These are phyloP conservation scores for Xanthia togata DNA, from an alignment of 2,888 invertebrate species.

Conservation along the genomic window DNA sequence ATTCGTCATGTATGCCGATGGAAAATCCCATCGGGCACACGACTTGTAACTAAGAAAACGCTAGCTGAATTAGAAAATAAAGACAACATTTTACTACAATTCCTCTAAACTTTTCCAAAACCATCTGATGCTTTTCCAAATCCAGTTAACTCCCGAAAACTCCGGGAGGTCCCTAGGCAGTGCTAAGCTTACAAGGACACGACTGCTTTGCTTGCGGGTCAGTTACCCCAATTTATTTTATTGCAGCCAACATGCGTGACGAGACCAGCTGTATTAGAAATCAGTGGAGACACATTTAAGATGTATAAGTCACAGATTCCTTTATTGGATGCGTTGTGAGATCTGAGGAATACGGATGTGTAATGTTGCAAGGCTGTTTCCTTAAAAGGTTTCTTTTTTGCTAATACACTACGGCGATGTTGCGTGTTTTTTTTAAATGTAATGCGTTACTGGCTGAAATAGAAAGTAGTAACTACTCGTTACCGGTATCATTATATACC, in stretches of 20 bases:
- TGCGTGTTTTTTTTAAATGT: background rate
- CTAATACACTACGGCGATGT: background rate
- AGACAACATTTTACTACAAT: constrained; percentile 2
- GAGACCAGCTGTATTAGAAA: constrained; percentile 43
- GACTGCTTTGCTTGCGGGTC: constrained; percentile 45
- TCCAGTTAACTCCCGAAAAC: constrained; percentile 21
- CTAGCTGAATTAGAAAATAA: constrained; percentile 11
- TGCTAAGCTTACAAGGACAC: constrained; percentile 43
- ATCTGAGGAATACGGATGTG: constrained; percentile 32
- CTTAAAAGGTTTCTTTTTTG: background rate
- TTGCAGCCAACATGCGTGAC: constrained; percentile 53
- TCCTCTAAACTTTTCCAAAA: background rate
- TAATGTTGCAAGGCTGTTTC: background rate
- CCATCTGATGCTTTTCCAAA: constrained; percentile 42
- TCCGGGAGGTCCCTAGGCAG: constrained; percentile 40
- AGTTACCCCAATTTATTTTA: constrained; percentile 61
- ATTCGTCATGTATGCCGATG: background rate
- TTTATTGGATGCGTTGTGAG: constrained; percentile 14
- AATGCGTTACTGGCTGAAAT: background rate
- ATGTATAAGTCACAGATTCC: constrained; percentile 36
- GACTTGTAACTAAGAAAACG: background rate
- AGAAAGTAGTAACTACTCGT: background rate
- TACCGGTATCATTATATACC: background rate
- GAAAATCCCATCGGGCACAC: too few relatives aligned
- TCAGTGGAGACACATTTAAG: constrained; percentile 52